Evolutionary conservation across 2,113 vertebrate genomes (phyloP), one percentile per base, ranked within the genome.

Genomic region (Seriola dumerili): DNA sequence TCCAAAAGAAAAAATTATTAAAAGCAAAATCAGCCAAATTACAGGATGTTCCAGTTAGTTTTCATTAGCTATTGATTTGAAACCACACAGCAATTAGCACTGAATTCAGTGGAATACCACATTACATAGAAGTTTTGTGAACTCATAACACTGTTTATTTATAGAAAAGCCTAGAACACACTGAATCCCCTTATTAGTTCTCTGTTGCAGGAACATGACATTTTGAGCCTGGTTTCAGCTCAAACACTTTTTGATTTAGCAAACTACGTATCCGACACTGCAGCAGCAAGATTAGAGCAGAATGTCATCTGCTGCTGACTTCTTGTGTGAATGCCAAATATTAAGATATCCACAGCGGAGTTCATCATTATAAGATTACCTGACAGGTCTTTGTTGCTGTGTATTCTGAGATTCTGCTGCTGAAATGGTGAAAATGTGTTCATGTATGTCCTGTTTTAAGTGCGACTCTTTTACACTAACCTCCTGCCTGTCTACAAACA

Each of bases 281-380:
- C 88, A 57, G 67, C 77, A 57, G 80, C 74, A 81, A 90, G 81
- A 89, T 90, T 85, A 91, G 77, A 92, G 88, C 75, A 57, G 88
- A 89, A 89, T 91, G 88, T 93, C 88, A 91, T 87, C 80, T 83
- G 70, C 80, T 55, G 64, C 62, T 50, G 85, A 85, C 83, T 82
- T 87, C 71, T 88, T 75, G 76, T 80, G 70, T 81, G 87, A 91
- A 90, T 84, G 75, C 70, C 84, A 93, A 88, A 90, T 87, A 88
- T 88, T 91, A 88, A 90, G 92, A 88, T 80, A 91, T 86, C 82
- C 91, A 80, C 82, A 72, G 80, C 74, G 67, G 50, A 19, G 70
- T 89, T 91, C 73, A 73, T 89, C 65, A 77, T 83, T 68, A 80
- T 73, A 73, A 84, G 89, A 81, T 83, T 81, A 65, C 77, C 81